Base-by-base conservation (phyloP, 37 sponge, comb jelly and placozoan genomes). In the Ephydatia muelleri region DNA sequence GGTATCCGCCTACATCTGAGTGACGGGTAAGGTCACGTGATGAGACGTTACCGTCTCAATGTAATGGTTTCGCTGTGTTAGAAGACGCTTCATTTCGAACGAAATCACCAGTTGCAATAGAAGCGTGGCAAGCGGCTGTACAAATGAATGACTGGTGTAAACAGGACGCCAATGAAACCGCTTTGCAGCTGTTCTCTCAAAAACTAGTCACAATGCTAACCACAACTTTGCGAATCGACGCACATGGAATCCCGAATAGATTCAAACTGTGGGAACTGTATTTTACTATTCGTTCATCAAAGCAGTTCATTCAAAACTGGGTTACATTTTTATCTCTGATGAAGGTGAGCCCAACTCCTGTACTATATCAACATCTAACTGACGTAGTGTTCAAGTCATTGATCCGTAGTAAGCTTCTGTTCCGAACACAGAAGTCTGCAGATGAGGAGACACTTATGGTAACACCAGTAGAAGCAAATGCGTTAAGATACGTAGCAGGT, bases 401-500 rank as follows among this genome's bases (percentile, higher is more conserved):
- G 57, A 5, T 57, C 57, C 57, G 57, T 57, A 57, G 57, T 57
- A 57, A 57, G 57, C 57, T 57, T 57, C 43, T 43, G 19, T 57
- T 57, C 57, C 57, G 16, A 57, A 57, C 57, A 57, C 57, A 57
- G 57, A 57, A 57, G 16, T 57, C 57, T 57, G 57, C 57, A 57
- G 57, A 57, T 57, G 57, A 57, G 16, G 57, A 19, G 57, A 57
- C 57, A 57, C 57, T 57, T 14, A 57, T 57, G 12, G 57, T 57
- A 57, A 57, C 19, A 57, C 16, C 57, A 57, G 19, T 57, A 57
- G 83, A 83, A 70, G 73, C 23, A 19, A 82, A 72, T 34, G 74
- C 48, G 14, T 30, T 83, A 31, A 0, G 65, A 28, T 83, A 73
- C 57, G 75, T 39, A 32, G 83, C 75, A 35, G 83, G 83, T 26